These are phyloP conservation scores for Clupea harengus DNA, from an alignment of 2,113 vertebrate genomes.

Conservation along the genomic window DNA sequence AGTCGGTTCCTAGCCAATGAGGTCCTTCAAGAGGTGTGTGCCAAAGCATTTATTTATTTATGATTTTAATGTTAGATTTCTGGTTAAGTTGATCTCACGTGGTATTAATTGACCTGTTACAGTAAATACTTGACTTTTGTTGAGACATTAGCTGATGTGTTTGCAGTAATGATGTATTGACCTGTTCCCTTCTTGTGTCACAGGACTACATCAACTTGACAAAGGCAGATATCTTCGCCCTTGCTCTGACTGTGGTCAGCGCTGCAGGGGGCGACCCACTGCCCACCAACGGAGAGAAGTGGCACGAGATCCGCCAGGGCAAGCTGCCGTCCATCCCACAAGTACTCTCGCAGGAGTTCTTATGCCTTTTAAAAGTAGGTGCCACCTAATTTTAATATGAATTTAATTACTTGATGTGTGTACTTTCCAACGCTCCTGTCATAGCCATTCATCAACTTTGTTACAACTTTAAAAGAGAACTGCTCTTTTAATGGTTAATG, in stretches of 20 bases:
- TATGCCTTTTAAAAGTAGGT: slow-evolving; percentile 86
- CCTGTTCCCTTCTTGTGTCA: slow-evolving; percentile 45
- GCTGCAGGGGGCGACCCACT: slow-evolving; percentile 90
- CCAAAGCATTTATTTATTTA: not conserved
- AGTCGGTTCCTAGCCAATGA: slow-evolving; percentile 95
- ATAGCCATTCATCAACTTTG: too few species aligned
- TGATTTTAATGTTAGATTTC: not conserved
- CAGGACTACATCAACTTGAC: slow-evolving; percentile 87
- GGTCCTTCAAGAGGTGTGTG: slow-evolving; percentile 90
- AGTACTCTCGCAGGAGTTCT: slow-evolving; percentile 85
- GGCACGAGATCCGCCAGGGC: slow-evolving; percentile 93
- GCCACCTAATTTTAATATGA: not conserved
- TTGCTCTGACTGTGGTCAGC: slow-evolving; percentile 88
- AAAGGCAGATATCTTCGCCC: slow-evolving; percentile 94
- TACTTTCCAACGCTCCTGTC: too few species aligned
- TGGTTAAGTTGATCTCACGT: not conserved
- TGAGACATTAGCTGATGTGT: not conserved
- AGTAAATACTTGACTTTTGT: not conserved
- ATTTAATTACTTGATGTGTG: not conserved
- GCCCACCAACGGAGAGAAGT: slow-evolving; percentile 91
- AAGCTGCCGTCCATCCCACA: slow-evolving; percentile 89
- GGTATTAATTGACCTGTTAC: too few species aligned
- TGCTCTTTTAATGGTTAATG: too few species aligned
- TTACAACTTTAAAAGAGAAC: too few species aligned
- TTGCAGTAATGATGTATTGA: not conserved